These are phyloP conservation scores for Phengaris arion DNA, from an alignment of 2,888 invertebrate genomes.

Conservation along the genomic window DNA sequence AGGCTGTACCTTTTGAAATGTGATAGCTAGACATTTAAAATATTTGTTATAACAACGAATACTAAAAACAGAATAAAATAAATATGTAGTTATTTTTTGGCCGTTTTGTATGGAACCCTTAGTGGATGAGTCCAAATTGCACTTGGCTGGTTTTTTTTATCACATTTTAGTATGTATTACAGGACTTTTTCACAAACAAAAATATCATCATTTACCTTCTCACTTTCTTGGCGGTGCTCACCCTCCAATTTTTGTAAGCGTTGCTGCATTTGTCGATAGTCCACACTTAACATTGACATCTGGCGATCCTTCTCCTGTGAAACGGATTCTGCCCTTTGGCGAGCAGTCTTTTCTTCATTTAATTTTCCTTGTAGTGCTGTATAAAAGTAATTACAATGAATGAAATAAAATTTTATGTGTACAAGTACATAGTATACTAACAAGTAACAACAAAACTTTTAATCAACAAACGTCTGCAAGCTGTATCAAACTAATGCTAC, in stretches of 20 bases:
- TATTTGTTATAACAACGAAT: too few species aligned
- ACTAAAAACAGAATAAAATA: too few species aligned
- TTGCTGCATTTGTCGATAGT: constrained; percentile 96
- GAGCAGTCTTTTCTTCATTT: constrained; percentile 92
- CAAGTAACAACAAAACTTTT: neutral
- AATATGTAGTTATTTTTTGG: too few species aligned
- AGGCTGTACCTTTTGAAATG: too few species aligned
- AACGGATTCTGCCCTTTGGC: constrained; percentile 91
- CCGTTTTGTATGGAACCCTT: too few species aligned
- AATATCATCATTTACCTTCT: constrained; percentile 79
- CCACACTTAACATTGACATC: constrained; percentile 96
- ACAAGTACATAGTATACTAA: neutral
- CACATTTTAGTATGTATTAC: too few species aligned
- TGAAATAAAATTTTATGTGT: constrained; percentile 4
- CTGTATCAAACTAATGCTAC: neutral
- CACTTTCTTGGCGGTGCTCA: constrained; percentile 93
- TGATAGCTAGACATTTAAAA: too few species aligned
- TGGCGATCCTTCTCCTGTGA: constrained; percentile 96
- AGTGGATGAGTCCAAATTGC: too few species aligned
- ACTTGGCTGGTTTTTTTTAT: too few species aligned
- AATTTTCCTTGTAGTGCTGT: constrained; percentile 93
- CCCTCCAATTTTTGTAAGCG: constrained; percentile 93
- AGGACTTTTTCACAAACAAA: too few species aligned
- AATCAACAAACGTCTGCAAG: neutral
- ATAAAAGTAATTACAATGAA: constrained; percentile 23